Conservation (phyloP, 2,888 invertebrate genomes). For the Metalampra italica region DNA sequence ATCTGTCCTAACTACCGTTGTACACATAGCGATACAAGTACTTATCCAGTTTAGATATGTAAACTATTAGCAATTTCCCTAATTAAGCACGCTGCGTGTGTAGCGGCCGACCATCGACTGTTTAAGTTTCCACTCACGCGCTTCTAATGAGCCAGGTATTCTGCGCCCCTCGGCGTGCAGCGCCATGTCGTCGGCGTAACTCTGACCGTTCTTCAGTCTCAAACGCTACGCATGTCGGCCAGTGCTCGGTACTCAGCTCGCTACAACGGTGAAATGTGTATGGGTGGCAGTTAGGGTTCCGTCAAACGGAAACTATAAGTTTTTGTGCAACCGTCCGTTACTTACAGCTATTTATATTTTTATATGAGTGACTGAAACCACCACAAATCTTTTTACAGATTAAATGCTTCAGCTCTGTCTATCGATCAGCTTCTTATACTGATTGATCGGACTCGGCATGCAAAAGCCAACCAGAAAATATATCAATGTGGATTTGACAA, state of each 20-base stretch:
- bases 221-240: neutral
- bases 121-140: constrained; percentile 41
- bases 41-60: constrained; percentile 47
- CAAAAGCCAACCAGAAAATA: no score
- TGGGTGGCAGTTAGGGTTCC: neutral
- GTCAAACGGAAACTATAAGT: neutral
- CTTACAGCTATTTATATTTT: neutral
- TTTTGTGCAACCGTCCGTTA: neutral
- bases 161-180: constrained; percentile 17
- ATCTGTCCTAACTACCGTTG: no score
- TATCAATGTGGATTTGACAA: neutral
- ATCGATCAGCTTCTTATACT: no score
- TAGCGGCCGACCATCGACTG: constrained; percentile 30
- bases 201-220: neutral
- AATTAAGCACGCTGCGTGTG: constrained; percentile 59
- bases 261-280: constrained; percentile 10
- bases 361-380: neutral
- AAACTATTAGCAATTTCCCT: constrained; percentile 63
- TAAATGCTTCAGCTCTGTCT: no score
- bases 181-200: neutral
- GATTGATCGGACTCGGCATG: no score
- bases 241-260: neutral
- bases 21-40: constrained; percentile 39
- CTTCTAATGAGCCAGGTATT: constrained; percentile 36
- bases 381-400: no score